Percentiles rank a stretch among this genome's conserved stretches.
Evolutionary conservation across 2,888 invertebrate species (phyloP).

Genomic region (Pasiphila rectangulata): DNA sequence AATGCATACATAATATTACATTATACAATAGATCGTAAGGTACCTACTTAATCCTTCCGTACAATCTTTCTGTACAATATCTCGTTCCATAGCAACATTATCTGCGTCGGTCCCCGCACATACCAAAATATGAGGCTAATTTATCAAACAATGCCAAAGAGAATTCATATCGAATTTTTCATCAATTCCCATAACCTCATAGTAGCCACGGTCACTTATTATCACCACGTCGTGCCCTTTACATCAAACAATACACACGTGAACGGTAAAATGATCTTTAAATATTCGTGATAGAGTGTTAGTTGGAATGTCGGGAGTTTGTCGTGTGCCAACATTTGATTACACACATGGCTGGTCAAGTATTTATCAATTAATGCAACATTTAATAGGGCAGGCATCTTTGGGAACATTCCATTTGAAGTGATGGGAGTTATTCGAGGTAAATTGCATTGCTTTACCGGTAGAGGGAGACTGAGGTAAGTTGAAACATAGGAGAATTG

Average conservation of each 20-base stretch:
- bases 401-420: constrained; percentile 51
- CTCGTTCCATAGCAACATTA: too few species aligned
- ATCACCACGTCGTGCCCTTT: constrained; percentile 32
- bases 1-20: too few species aligned
- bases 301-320: constrained; percentile 12
- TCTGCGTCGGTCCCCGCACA: background rate
- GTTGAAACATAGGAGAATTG: too few species aligned
- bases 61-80: too few species aligned
- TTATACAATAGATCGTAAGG: too few species aligned
- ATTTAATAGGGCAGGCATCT: constrained; percentile 71
- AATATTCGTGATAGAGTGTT: background rate
- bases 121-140: constrained; percentile 3
- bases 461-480: too few species aligned
- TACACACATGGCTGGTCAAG: constrained; percentile 73
- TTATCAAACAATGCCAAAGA: constrained; percentile 20
- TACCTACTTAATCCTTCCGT: too few species aligned
- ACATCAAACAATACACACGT: constrained; percentile 22
- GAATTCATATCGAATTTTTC: constrained; percentile 43
- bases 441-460: constrained; percentile 6
- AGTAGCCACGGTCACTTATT: constrained; percentile 39
- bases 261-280: constrained; percentile 29
- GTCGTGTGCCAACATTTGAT: constrained; percentile 73
- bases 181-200: constrained; percentile 37
- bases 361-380: constrained; percentile 75
- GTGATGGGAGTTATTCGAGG: constrained; percentile 3